Evolutionary conservation across 2,888 invertebrate species (phyloP), one percentile per base, ranked within the genome.

Genomic region (Drosophila nigricruria): DNA sequence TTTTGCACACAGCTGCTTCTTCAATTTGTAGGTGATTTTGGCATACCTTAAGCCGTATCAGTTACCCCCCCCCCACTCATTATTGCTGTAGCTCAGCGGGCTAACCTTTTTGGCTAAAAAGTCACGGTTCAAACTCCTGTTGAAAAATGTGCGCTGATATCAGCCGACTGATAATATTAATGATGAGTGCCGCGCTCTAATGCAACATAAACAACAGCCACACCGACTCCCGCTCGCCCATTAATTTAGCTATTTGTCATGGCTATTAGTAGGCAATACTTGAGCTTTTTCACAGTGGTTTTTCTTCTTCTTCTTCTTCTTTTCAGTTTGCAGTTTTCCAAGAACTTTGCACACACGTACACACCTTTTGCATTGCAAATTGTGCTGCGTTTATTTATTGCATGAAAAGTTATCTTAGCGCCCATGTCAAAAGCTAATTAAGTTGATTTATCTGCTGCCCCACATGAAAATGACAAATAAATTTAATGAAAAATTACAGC

Each of bases 181-280:
- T 90, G 85, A 89, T 83, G 85, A 83, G 82, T 77, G 70, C 76
- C 74, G 69, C 73, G 66, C 70, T 77, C 75, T 76, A 71, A 70
- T 71, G 67, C 43, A 27, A n/a, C 27, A 45, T 43, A 38, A 12
- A 25, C 20, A 32, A 16, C 20, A 47, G 43, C 16, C 14, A 20
- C 23, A 9, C 45, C 45, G 3, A 10, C 56, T 62, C 42, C 25
- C 60, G 23, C 38, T 69, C 58, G 62, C 67, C 81, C 78, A 79
- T 84, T 81, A 82, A 87, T 81, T 84, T 81, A 78, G 79, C 81
- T 69, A 90, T 89, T 89, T 89, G 89, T 85, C 85, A 88, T 73
- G 81, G 80, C 80, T 76, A 77, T 90, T 82, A 77, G 80, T 52
- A 62, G 65, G 57, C 65, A 59, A 77, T 67, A 68, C 30, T 36